phyloP scores from a whole-genome alignment of 2,888 invertebrate genomes.

The Amphipoea lucens region DNA sequence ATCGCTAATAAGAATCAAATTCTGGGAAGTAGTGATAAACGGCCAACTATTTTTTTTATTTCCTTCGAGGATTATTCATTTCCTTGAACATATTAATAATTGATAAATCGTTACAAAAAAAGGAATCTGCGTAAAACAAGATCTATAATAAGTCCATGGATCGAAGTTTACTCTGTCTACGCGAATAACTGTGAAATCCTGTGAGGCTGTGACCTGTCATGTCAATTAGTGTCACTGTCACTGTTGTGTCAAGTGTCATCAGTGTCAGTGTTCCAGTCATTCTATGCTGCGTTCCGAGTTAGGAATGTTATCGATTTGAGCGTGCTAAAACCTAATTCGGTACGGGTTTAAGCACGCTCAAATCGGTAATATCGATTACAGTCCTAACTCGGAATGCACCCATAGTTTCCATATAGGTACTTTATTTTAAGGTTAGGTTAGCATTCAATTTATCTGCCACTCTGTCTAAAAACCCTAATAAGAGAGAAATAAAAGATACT shows the following conservation, averaged over 20 bases:
- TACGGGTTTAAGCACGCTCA: too few species aligned
- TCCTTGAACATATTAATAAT: background rate
- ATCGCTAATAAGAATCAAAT: background rate
- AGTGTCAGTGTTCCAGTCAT: background rate
- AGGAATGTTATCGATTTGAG: too few species aligned
- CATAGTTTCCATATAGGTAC: background rate
- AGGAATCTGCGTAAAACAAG: constrained; percentile 12
- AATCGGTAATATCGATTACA: too few species aligned
- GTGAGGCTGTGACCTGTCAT: too few species aligned
- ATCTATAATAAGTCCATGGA: too few species aligned
- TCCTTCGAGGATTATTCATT: background rate
- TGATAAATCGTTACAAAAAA: background rate
- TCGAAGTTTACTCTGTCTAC: too few species aligned
- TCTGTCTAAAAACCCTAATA: constrained; percentile 22
- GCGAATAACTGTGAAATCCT: background rate
- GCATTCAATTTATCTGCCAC: constrained; percentile 41
- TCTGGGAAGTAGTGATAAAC: background rate
- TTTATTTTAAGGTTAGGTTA: constrained; percentile 13
- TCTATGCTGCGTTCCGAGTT: too few species aligned
- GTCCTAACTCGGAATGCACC: too few species aligned
- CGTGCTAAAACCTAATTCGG: too few species aligned
- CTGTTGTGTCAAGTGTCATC: constrained; percentile 2
- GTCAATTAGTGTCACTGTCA: background rate
- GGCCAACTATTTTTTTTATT: background rate
- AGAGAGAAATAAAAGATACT: constrained; percentile 39